Evolutionary conservation across 2,888 invertebrate species (phyloP).

Genomic region (Synanthedon tipuliformis): DNA sequence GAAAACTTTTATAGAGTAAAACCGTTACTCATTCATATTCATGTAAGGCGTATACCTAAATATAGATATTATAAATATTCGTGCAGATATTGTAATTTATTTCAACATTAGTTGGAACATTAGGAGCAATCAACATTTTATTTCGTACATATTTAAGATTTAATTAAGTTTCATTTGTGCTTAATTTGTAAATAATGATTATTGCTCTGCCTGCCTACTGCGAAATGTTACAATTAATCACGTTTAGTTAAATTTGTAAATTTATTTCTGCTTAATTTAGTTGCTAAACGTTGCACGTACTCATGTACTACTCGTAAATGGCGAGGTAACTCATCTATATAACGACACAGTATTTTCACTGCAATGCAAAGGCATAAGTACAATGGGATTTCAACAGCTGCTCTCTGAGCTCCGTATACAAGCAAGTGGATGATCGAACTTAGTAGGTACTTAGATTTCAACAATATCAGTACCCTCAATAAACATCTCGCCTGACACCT

Average conservation of each 20-base stretch:
- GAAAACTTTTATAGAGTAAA: no score
- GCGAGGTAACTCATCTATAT: background rate
- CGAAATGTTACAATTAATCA: background rate
- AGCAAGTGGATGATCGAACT: background rate
- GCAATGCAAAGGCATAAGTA: background rate
- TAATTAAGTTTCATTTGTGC: background rate
- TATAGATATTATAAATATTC: background rate
- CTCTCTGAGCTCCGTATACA: background rate
- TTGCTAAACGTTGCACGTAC: background rate
- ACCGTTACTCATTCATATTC: no score
- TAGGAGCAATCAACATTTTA: background rate
- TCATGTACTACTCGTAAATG: background rate
- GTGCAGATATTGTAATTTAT: background rate
- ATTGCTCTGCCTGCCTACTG: background rate
- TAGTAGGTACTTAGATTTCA: no score
- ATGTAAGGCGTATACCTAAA: no score
- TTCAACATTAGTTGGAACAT: background rate
- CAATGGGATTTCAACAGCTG: background rate
- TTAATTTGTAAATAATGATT: background rate
- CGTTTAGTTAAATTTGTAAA: background rate
- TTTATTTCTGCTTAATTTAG: background rate
- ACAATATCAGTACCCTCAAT: no score
- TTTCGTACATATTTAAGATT: background rate
- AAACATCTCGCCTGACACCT: no score
- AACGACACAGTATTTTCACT: background rate